Conservation (phyloP, 2,888 invertebrate species). For the Drosophila macrospina region DNA sequence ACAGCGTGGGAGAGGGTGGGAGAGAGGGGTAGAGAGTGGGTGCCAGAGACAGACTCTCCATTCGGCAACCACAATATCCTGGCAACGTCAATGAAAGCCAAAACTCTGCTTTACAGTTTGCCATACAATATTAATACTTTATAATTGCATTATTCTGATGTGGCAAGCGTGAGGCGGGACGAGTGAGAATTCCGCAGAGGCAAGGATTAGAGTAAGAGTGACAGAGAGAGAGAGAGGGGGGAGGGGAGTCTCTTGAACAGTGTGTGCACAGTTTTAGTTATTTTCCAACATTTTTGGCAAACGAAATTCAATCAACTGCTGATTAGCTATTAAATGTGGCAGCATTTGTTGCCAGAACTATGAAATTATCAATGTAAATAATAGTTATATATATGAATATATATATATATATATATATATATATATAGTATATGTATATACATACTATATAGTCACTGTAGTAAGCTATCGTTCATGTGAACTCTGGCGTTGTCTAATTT, state of each 20-base stretch:
- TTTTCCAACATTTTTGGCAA: slow-evolving; percentile 46
- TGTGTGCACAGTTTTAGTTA: slow-evolving; percentile 13
- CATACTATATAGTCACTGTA: not conserved
- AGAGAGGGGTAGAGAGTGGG: not conserved
- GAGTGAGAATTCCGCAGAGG: not conserved
- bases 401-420: not conserved
- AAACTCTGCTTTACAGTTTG: slow-evolving; percentile 33
- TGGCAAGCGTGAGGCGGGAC: not conserved
- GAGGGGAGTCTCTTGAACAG: not conserved
- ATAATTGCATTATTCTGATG: slow-evolving; percentile 62
- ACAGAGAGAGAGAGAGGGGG: no score
- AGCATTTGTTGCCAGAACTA: not conserved
- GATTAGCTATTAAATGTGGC: slow-evolving; percentile 58
- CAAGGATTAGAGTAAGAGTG: not conserved
- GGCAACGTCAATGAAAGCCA: slow-evolving; percentile 53
- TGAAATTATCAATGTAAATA: no score
- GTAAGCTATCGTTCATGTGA: slow-evolving; percentile 40
- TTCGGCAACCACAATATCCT: slow-evolving; percentile 47
- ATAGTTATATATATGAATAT: not conserved
- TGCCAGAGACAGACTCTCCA: not conserved
- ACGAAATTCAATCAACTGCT: slow-evolving; percentile 72
- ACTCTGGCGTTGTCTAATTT: slow-evolving; percentile 53
- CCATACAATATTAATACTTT: slow-evolving; percentile 76
- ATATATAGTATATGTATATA: not conserved
- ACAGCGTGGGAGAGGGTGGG: not conserved